phyloP scores from a whole-genome alignment of 2,888 invertebrate genomes.

The Apodemia zela region DNA sequence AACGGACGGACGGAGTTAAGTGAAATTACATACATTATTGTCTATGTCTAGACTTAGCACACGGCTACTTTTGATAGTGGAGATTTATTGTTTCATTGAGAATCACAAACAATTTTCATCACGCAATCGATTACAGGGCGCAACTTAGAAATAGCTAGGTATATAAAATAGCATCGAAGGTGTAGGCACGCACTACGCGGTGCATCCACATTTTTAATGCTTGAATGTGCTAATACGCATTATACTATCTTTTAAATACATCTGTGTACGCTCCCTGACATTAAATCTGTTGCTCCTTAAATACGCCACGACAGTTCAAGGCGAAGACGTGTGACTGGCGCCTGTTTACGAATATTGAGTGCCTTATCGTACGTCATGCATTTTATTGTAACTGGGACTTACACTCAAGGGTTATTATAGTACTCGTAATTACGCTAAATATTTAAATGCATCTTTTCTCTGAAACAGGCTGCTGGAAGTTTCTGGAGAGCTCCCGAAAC shows the following conservation, averaged over 20 bases:
- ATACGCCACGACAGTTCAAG: constrained; percentile 61
- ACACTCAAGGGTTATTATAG: background rate
- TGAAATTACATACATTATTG: too few relatives aligned
- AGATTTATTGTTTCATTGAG: too few relatives aligned
- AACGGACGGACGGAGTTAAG: too few relatives aligned
- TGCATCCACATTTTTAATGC: too few relatives aligned
- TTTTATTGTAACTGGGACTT: constrained; percentile 2
- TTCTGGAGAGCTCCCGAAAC: too few relatives aligned
- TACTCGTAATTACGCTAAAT: background rate
- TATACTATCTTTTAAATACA: constrained; percentile 14
- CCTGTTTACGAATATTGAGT: constrained; percentile 28
- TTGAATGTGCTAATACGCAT: background rate
- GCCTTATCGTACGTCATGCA: constrained; percentile 29
- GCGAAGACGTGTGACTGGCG: constrained; percentile 39
- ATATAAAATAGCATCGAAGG: too few relatives aligned
- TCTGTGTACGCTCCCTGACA: constrained; percentile 42
- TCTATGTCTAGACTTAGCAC: too few relatives aligned
- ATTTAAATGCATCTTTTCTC: too few relatives aligned
- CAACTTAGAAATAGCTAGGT: background rate
- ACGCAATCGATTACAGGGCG: background rate
- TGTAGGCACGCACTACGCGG: too few relatives aligned
- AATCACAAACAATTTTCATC: too few relatives aligned
- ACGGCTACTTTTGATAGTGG: too few relatives aligned
- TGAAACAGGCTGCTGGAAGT: too few relatives aligned
- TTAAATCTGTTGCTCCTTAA: constrained; percentile 62